Evolutionary conservation across 1,140 invertebrate genomes (phyloP).

Genomic region (Zaprionus kolodkinae): DNA sequence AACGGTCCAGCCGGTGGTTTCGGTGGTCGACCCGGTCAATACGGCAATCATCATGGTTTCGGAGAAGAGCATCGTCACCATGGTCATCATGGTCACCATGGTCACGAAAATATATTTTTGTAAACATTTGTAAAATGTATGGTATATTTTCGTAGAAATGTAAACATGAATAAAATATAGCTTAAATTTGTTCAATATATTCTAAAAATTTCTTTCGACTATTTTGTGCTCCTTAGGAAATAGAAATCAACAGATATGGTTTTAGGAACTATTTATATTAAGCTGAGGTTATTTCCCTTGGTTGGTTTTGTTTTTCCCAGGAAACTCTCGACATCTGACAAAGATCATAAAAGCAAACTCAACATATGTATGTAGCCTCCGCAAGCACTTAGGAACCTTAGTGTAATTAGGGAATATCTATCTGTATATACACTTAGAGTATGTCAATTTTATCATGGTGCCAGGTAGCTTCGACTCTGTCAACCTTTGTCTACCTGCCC

Average conservation of each 20-base stretch:
- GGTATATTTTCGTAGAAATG: too few species aligned
- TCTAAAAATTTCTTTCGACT: too few species aligned
- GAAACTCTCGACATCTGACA: not conserved
- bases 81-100: not conserved
- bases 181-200: too few species aligned
- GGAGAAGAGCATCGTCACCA: not conserved
- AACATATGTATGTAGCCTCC: not conserved
- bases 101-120: too few species aligned
- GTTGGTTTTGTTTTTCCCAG: not conserved
- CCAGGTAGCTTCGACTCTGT: conserved; percentile 1
- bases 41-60: not conserved
- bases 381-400: too few species aligned
- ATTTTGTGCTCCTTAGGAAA: too few species aligned
- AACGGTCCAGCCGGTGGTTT: conserved; percentile 13
- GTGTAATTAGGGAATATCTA: too few species aligned
- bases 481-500: not conserved
- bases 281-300: not conserved
- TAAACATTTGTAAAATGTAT: too few species aligned
- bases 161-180: not conserved
- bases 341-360: not conserved
- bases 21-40: conserved; percentile 9
- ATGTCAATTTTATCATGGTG: not conserved
- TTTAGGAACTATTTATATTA: not conserved
- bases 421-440: too few species aligned
- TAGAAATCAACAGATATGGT: too few species aligned